Percentiles rank a stretch among this genome's conserved stretches.
phyloP scores from a whole-genome alignment of 2,888 invertebrate genomes.

The Scrobipalpa costella region DNA sequence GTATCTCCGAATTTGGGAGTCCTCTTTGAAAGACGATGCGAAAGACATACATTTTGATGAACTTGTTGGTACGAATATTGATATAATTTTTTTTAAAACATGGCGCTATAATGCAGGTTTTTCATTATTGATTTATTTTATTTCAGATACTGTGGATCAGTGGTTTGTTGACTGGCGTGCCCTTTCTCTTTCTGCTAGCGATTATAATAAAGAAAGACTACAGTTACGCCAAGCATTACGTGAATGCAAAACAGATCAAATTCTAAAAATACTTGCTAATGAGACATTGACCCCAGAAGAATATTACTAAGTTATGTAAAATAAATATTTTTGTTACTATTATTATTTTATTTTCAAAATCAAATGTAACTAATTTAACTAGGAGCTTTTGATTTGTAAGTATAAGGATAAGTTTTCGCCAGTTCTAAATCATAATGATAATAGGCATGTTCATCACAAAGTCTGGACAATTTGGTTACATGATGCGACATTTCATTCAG shows the following conservation, averaged over 20 bases:
- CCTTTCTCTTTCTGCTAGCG: constrained; percentile 50
- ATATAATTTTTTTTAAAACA: neutral
- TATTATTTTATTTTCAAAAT: neutral
- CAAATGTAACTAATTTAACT: neutral
- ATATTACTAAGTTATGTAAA: constrained; percentile 23
- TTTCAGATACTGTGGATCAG: constrained; percentile 60
- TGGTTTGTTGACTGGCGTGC: constrained; percentile 66
- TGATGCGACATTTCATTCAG: constrained; percentile 47
- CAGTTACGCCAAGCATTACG: constrained; percentile 50
- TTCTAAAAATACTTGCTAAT: constrained; percentile 49
- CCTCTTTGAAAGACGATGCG: constrained; percentile 40
- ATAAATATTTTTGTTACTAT: neutral
- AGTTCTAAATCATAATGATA: constrained; percentile 49
- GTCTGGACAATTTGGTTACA: constrained; percentile 41
- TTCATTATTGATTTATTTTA: constrained; percentile 25
- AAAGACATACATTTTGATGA: constrained; percentile 54
- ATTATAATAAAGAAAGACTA: constrained; percentile 43
- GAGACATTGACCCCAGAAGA: constrained; percentile 34
- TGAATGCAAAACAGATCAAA: constrained; percentile 49
- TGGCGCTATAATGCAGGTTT: neutral
- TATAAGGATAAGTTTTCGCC: constrained; percentile 34
- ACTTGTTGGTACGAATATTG: constrained; percentile 53
- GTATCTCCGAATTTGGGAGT: constrained; percentile 56
- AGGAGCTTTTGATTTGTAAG: constrained; percentile 23
- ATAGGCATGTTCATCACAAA: constrained; percentile 42